Base-by-base conservation (phyloP, 2,113 vertebrate genomes). In the Hyperopisus bebe region DNA sequence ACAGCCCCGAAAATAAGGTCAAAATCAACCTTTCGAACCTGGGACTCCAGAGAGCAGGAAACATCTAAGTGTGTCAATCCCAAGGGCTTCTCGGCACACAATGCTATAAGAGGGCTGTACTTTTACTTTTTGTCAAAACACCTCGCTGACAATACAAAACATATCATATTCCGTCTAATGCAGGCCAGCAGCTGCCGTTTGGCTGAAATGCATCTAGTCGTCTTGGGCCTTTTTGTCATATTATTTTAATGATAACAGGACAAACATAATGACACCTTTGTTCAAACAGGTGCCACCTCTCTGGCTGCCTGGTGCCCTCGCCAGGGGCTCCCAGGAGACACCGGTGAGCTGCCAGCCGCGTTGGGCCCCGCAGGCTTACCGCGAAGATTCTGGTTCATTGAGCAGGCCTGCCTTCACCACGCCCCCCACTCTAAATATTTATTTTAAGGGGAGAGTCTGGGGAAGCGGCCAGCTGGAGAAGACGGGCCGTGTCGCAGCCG, bases 391-490 rank as follows among this genome's bases (percentile, higher is more conserved):
- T 48, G 46, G 24, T 86, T 51, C 84, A 86, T 48, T 86, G 84
- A 86, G 48, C 50, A 35, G 48, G 27, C 55, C 85, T 53, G 48
- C 85, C 13, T 55, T 31, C 62, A 15, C 17, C n/a, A 27, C 10
- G 47, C 85, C n/a, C 85, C n/a, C 85, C 50, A 35, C 24, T 86
- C 50, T 35, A 87, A 87, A 87, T 87, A 55, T 87, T 53, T 53
- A 87, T 87, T 51, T 53, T 53, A 55, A 87, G n/a, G 24, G 27
- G n/a, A 51, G n/a, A 80, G 74, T 80, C 74, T 19, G 74, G 15
- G 74, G 62, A 70, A 27, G n/a, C n/a, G 62, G 62, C 62, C 77
- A 82, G 77, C 77, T 44, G 42, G 35, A 82, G 62, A 70, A 70
- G n/a, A 66, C 24, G 9, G 53, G 53, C 53, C 53, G 6, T n/a